A percentile compares a stretch with the other conserved stretches of the same genome.
These are phyloP conservation scores for Ips nitidus DNA, from an alignment of 1,140 invertebrate genomes.

Conservation along the genomic window DNA sequence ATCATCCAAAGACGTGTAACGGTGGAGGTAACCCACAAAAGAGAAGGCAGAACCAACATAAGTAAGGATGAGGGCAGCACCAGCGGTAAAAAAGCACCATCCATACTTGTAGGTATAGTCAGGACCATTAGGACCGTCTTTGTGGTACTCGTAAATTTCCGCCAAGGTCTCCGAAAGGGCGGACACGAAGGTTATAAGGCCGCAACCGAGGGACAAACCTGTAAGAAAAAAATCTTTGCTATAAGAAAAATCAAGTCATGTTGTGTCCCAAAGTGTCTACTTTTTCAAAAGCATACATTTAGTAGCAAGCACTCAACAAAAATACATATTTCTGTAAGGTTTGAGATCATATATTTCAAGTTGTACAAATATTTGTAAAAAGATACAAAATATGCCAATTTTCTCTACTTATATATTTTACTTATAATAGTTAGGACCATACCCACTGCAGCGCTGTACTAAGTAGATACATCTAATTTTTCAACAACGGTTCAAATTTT, in stretches of 20 bases:
- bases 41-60: slow-evolving; percentile 67
- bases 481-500: no score
- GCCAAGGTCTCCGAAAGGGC: slow-evolving; percentile 63
- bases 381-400: no score
- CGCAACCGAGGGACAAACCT: slow-evolving; percentile 65
- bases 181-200: slow-evolving; percentile 64
- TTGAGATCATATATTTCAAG: no score
- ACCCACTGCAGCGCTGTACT: background rate
- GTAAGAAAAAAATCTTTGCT: slow-evolving; percentile 45
- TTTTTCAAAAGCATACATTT: no score
- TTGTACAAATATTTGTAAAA: no score
- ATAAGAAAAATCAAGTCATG: background rate
- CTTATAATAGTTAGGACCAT: no score
- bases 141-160: slow-evolving; percentile 54
- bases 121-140: slow-evolving; percentile 42
- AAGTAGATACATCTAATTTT: background rate
- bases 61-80: slow-evolving; percentile 65
- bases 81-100: slow-evolving; percentile 71
- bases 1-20: slow-evolving; percentile 64
- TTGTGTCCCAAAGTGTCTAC: background rate
- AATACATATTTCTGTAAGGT: no score
- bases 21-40: slow-evolving; percentile 64
- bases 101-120: slow-evolving; percentile 66
- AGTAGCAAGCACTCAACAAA: no score
- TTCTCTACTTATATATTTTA: no score